These are phyloP conservation scores for Galleria mellonella DNA, from an alignment of 1,140 invertebrate genomes.

Conservation along the genomic window DNA sequence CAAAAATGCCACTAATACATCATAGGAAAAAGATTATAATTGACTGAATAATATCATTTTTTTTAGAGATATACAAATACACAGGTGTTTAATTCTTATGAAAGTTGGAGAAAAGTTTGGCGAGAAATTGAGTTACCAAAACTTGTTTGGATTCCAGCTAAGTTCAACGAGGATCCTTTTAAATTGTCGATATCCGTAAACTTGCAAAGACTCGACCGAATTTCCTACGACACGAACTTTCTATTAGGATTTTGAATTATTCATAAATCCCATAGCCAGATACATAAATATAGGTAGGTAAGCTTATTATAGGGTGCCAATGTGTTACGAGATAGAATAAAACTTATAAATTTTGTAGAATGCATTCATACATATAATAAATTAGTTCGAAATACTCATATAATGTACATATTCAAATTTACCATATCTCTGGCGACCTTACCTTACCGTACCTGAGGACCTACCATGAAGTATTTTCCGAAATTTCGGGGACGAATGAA, in stretches of 20 bases:
- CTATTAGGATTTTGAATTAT: constrained; percentile 36
- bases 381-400: too few species aligned
- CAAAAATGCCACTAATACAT: too few species aligned
- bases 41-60: too few species aligned
- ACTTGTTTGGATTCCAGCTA: constrained; percentile 10
- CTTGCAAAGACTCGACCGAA: constrained; percentile 15
- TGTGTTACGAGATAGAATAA: constrained; percentile 14
- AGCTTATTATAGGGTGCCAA: constrained; percentile 18
- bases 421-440: too few species aligned
- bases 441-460: too few species aligned
- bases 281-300: constrained; percentile 28
- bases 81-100: neutral
- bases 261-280: constrained; percentile 19
- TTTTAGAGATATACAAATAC: neutral
- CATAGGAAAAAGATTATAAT: too few species aligned
- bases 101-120: neutral
- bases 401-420: too few species aligned
- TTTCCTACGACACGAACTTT: constrained; percentile 32
- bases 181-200: constrained; percentile 13
- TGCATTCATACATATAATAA: neutral
- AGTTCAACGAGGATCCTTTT: constrained; percentile 7
- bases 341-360: neutral
- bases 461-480: too few species aligned
- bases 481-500: too few species aligned
- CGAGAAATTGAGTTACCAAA: constrained; percentile 8